Base-by-base conservation (phyloP, 2,113 vertebrate genomes). In the Hippocampus zosterae region DNA sequence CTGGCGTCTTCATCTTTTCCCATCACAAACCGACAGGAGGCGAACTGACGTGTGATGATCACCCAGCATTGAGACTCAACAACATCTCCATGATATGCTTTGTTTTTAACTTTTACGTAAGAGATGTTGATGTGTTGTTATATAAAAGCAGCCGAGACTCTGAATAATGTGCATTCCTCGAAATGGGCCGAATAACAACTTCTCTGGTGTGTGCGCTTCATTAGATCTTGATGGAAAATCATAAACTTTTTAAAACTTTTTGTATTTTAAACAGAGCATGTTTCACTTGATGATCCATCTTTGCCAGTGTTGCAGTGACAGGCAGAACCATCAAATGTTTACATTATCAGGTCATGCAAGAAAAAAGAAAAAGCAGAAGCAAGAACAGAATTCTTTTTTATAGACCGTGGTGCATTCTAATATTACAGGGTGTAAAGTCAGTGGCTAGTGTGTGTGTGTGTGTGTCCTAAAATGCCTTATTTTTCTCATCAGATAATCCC, bases 181-280 rank as follows among this genome's bases (percentile, higher is more conserved):
- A 83, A 77, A 56, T 68, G 71, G 74, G 78, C 74, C 76, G 84
- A 86, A 83, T 78, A 75, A 80, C 77, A 76, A 78, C 80, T 80
- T 33, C 64, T 3, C 83, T 76, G 72, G 70, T 83, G 82, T 75
- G 74, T 81, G 81, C 81, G 77, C 79, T 84, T 86, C 81, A 81
- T 79, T 84, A 84, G 80, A 80, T 78, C 67, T 68, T 85, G 73
- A 77, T 81, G 79, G 80, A 88, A 80, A 72, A 68, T 59, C n/a
- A n/a, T n/a, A n/a, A n/a, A 44, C 62, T 15, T 64, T 3, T 10
- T 11, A 41, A 63, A 63, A 40, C 61, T 63, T 41, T 41, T 37
- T 37, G 5, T 41, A 37, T 37, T 37, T 37, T 37, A 37, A 5
- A 37, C 33, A 37, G 5, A 37, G 0, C 33, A 37, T 37, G 5